Evolutionary conservation across 2,888 invertebrate genomes (phyloP).

Genomic region (Boloria euphrosyne): DNA sequence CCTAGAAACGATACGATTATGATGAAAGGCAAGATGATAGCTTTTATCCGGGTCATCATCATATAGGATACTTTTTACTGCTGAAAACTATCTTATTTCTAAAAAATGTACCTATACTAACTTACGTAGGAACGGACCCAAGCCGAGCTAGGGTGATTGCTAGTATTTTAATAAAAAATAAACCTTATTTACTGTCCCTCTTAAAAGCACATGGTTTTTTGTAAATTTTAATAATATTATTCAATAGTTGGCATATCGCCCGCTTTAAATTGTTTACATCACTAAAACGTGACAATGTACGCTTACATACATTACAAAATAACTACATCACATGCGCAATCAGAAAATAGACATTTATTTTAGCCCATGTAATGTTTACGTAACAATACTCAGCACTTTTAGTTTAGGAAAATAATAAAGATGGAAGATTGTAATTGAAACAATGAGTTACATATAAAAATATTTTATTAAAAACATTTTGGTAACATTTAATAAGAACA

Average conservation of each 20-base stretch:
- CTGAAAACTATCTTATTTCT: too few species aligned
- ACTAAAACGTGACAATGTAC: constrained; percentile 57
- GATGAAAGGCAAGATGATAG: too few species aligned
- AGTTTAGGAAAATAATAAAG: not conserved
- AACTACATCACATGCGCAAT: constrained; percentile 41
- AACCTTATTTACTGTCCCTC: constrained; percentile 8
- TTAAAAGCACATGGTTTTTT: constrained; percentile 17
- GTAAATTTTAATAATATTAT: constrained; percentile 21
- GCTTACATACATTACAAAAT: not conserved
- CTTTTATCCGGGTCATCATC: too few species aligned
- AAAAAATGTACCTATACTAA: not conserved
- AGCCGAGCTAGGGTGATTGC: not conserved
- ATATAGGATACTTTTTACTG: not conserved
- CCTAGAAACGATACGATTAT: too few species aligned
- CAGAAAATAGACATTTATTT: constrained; percentile 51
- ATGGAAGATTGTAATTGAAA: constrained; percentile 40
- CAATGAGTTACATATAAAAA: constrained; percentile 79
- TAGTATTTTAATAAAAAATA: not conserved
- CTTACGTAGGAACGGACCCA: too few species aligned
- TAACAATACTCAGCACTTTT: constrained; percentile 3
- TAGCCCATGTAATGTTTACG: constrained; percentile 27
- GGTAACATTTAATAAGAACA: constrained; percentile 85
- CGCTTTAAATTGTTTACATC: constrained; percentile 52
- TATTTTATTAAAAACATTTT: constrained; percentile 84
- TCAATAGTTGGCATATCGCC: constrained; percentile 53